Percentiles rank a stretch among this genome's conserved stretches.
Conservation (phyloP, 2,113 vertebrate species). For the Nannospalax galili region DNA sequence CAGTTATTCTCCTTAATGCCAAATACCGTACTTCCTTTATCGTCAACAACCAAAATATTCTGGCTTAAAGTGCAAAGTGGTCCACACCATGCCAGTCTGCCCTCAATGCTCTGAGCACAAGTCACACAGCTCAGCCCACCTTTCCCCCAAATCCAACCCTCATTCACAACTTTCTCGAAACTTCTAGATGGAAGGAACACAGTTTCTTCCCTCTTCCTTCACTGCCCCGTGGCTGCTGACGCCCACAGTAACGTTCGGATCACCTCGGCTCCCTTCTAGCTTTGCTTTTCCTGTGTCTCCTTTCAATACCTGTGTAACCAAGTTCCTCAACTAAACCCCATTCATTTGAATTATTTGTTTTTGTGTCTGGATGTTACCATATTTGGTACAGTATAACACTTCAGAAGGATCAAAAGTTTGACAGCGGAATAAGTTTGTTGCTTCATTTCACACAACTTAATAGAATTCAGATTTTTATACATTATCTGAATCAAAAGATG, state of each 20-base stretch:
- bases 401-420: slow-evolving; percentile 3
- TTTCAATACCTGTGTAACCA: neutral
- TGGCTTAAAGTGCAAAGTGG: too few species aligned
- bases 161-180: neutral
- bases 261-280: neutral
- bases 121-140: too few species aligned
- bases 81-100: too few species aligned
- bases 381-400: neutral
- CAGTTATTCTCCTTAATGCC: neutral
- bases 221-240: too few species aligned
- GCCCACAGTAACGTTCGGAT: neutral
- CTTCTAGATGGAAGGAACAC: slow-evolving; percentile 27
- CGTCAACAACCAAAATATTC: too few species aligned
- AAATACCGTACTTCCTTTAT: slow-evolving; percentile 42
- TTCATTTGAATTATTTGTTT: neutral
- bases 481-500: slow-evolving; percentile 50
- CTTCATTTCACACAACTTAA: slow-evolving; percentile 35
- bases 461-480: slow-evolving; percentile 15
- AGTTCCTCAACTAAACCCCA: neutral
- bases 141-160: slow-evolving; percentile 28
- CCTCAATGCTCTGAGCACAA: too few species aligned
- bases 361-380: neutral
- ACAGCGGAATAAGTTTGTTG: slow-evolving; percentile 11
- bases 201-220: slow-evolving; percentile 53
- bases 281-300: neutral